Evolutionary conservation across 1,140 invertebrate species (phyloP).

Genomic region (Nixonia krombeini): DNA sequence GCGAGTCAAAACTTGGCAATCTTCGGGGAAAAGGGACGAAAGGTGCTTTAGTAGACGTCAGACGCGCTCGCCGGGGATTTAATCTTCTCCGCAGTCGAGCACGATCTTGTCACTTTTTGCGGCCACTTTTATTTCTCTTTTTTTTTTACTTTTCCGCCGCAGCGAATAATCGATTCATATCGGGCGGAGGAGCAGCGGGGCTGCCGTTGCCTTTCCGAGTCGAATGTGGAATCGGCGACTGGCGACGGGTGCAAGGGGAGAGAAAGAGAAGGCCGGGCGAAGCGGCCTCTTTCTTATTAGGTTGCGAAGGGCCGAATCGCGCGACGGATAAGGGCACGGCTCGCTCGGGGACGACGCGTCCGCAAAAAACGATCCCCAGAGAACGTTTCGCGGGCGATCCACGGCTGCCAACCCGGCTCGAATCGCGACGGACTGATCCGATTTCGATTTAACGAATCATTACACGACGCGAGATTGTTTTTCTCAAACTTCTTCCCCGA

Average conservation of each 20-base stretch:
- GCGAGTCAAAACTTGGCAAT: conserved; percentile 48
- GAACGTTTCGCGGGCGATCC: background rate
- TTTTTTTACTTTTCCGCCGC: background rate
- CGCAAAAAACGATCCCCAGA: conserved; percentile 5
- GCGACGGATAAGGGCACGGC: conserved; percentile 35
- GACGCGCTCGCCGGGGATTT: conserved; percentile 23
- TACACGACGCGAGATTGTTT: background rate
- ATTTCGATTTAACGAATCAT: conserved; percentile 30
- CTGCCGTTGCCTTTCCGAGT: conserved; percentile 15
- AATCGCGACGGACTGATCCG: conserved; percentile 12
- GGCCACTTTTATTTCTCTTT: background rate
- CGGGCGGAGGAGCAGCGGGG: too few relatives aligned
- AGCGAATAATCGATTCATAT: conserved; percentile 1
- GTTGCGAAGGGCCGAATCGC: background rate
- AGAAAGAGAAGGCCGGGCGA: too few relatives aligned
- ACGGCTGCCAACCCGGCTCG: conserved; percentile 9
- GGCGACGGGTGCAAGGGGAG: too few relatives aligned
- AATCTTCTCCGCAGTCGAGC: background rate
- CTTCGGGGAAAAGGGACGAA: too few relatives aligned
- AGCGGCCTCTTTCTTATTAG: conserved; percentile 22
- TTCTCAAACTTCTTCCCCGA: background rate
- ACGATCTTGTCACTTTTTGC: conserved; percentile 12
- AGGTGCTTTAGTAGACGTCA: conserved; percentile 23
- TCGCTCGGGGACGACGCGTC: background rate
- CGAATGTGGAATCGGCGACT: background rate